These are phyloP conservation scores for Propithecus perrieri DNA, from an alignment of 2,797 vertebrate genomes.

Conservation along the genomic window DNA sequence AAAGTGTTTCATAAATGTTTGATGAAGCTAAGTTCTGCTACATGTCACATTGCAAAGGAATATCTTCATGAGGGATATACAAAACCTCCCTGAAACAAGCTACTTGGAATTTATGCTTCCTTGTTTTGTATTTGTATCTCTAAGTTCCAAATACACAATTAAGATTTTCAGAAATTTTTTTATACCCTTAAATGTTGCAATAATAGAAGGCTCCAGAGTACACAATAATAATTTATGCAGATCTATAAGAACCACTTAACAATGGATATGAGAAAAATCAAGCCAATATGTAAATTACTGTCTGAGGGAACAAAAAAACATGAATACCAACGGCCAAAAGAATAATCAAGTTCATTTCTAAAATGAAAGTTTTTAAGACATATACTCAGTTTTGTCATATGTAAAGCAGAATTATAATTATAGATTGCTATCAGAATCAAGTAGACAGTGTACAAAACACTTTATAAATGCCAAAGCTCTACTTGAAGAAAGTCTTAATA, in stretches of 20 bases:
- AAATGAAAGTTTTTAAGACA: constrained; percentile 30
- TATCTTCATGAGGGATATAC: neutral
- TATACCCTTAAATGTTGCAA: constrained; percentile 4
- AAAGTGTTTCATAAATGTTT: neutral
- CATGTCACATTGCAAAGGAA: neutral
- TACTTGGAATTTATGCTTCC: neutral
- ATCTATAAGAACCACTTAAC: neutral
- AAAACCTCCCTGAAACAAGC: neutral
- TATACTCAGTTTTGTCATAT: neutral
- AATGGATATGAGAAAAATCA: constrained; percentile 38
- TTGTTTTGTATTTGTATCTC: neutral
- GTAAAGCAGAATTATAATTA: constrained; percentile 19
- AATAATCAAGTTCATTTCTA: neutral
- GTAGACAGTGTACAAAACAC: neutral
- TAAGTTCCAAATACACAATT: neutral
- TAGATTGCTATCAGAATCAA: neutral
- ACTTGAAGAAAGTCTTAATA: neutral
- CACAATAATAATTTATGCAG: neutral
- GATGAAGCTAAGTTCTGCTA: neutral
- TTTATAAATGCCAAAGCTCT: neutral
- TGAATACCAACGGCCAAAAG: neutral
- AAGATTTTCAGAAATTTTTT: neutral
- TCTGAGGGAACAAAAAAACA: neutral
- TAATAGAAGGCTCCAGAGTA: neutral
- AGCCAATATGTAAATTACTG: neutral